Base-by-base conservation (phyloP, 2,797 vertebrate species). In the Lithobates sylvaticus region DNA sequence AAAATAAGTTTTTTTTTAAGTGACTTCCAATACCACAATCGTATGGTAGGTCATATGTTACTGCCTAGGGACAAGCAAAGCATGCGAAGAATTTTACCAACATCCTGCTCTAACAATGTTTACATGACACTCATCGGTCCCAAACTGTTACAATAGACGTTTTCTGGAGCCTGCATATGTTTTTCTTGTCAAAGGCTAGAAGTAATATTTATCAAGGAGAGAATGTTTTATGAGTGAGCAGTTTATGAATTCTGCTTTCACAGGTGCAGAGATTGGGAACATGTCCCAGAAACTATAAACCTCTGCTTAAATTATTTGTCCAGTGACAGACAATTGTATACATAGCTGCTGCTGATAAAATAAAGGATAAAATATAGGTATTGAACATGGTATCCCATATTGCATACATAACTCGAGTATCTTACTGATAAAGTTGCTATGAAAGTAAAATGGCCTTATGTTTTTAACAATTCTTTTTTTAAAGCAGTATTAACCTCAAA, bases 51-150 rank as follows among this genome's bases (percentile, higher is more conserved):
- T 90, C 88, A 18, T 88, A 88, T 90, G 88, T 68, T 92, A 71
- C 85, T 87, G 73, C 85, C 86, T 83, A 10, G 68, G 88, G 88
- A 94, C 91, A 93, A 90, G 88, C 90, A 71, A 92, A 90, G 88
- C 93, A 96, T 96, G 93, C 84, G 68, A 90, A 93, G 95, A 96
- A 96, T 96, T 96, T 95, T 94, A 89, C 89, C 90, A 89, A 92
- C 89, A 94, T 93, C 90, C 93, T 92, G 91, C 76, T 81, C 29
- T 88, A 76, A 81, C 76, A 84, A 75, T 90, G 64, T 83, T 90
- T 84, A 76, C 74, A 86, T 88, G 83, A 61, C 85, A 81, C 64
- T 79, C 44, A 88, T 87, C 21, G 32, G 26, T 64, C 83, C 50
- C 87, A 29, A 21, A 54, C 2, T 88, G 47, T 85, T 86, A 32